A percentile compares a stretch with the other conserved stretches of the same genome.
phyloP scores from a whole-genome alignment of 1,140 invertebrate species.

The Scaptodrosophila lebanonensis region DNA sequence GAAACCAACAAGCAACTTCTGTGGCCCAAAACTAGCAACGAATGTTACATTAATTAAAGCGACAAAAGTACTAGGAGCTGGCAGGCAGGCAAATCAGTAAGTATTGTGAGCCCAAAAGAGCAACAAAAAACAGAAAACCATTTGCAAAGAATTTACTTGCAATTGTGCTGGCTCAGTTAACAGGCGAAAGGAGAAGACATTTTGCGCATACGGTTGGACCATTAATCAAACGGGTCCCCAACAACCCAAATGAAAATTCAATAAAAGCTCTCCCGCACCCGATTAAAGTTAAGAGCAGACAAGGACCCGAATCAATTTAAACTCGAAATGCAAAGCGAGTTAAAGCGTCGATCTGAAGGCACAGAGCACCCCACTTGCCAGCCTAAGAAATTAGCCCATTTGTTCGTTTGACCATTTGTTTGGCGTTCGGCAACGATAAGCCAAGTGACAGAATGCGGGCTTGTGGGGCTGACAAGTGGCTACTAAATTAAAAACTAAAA shows the following conservation, averaged over 20 bases:
- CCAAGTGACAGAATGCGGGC: too few species aligned
- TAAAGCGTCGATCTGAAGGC: constrained; percentile 10
- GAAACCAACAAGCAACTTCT: not conserved
- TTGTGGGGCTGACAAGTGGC: too few species aligned
- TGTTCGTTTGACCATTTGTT: too few species aligned
- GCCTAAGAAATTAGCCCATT: too few species aligned
- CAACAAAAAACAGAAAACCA: not conserved
- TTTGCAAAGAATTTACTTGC: constrained; percentile 51
- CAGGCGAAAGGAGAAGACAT: too few species aligned
- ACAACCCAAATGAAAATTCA: constrained; percentile 3
- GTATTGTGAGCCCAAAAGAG: too few species aligned
- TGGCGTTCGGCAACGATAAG: too few species aligned
- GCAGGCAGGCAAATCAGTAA: too few species aligned
- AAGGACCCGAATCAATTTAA: constrained; percentile 22
- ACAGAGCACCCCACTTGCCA: constrained; percentile 2
- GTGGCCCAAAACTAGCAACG: not conserved
- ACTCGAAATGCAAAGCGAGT: constrained; percentile 16
- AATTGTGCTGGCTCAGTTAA: too few species aligned
- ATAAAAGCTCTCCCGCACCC: constrained; percentile 3
- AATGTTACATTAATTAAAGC: constrained; percentile 55
- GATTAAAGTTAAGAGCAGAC: constrained; percentile 14
- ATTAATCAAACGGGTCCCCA: constrained; percentile 26
- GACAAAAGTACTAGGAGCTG: constrained; percentile 29
- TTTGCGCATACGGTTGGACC: too few species aligned
- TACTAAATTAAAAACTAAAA: too few species aligned